Evolutionary conservation across 2,888 invertebrate species (phyloP).

Genomic region (Lepetodrilus schrolli): DNA sequence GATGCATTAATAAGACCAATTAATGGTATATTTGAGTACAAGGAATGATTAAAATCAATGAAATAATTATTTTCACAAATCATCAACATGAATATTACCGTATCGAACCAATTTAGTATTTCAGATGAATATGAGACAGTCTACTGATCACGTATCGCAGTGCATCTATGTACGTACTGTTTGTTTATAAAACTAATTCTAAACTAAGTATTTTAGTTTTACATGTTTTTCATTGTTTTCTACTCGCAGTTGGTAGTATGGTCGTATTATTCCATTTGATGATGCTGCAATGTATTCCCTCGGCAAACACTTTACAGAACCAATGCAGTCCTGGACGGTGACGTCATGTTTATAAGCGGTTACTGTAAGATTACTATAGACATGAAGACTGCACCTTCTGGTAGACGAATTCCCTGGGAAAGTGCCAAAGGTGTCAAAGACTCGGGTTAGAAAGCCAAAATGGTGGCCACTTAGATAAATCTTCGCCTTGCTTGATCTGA

Average conservation of each 20-base stretch:
- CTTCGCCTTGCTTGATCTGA: neutral
- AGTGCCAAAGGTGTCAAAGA: neutral
- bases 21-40: too few species aligned
- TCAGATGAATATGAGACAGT: too few species aligned
- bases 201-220: too few species aligned
- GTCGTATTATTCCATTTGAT: neutral
- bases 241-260: neutral
- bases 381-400: neutral
- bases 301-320: neutral
- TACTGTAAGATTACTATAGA: neutral
- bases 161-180: too few species aligned
- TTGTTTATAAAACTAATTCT: too few species aligned
- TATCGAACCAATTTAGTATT: too few species aligned
- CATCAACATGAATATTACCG: too few species aligned
- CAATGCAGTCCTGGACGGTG: neutral
- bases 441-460: neutral
- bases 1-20: too few species aligned
- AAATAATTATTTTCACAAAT: too few species aligned
- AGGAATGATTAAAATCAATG: too few species aligned
- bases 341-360: neutral
- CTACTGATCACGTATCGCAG: too few species aligned
- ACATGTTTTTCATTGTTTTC: too few species aligned
- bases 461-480: neutral
- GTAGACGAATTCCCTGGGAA: neutral
- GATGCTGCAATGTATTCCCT: neutral